phyloP scores from a whole-genome alignment of 2,888 invertebrate genomes.

The Drosophila glabriapex region DNA sequence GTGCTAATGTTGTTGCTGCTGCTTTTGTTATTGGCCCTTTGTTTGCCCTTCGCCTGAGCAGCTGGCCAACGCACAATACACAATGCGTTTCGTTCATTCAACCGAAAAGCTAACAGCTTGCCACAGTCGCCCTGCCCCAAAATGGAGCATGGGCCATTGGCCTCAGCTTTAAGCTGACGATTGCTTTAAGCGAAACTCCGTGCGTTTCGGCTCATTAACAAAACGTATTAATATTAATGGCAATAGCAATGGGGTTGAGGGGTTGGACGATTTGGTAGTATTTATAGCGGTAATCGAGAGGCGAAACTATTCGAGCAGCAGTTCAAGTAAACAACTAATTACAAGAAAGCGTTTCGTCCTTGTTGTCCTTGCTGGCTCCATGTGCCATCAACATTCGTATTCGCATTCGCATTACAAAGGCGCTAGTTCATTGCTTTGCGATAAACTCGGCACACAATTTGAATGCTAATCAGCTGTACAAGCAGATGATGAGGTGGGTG shows the following conservation, averaged over 20 bases:
- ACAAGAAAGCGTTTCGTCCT: constrained; percentile 49
- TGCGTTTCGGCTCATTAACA: constrained; percentile 61
- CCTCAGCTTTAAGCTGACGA: constrained; percentile 29
- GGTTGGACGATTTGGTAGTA: constrained; percentile 53
- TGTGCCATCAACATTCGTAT: constrained; percentile 5
- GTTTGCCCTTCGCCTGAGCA: constrained; percentile 53
- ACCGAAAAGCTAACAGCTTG: constrained; percentile 68
- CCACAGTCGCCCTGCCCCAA: constrained; percentile 29
- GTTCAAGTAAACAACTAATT: constrained; percentile 78
- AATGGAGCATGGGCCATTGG: constrained; percentile 62
- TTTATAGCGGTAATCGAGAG: constrained; percentile 56
- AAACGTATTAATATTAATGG: constrained; percentile 56
- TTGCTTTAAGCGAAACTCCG: constrained; percentile 12
- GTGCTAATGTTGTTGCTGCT: constrained; percentile 8
- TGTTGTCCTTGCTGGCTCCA: constrained; percentile 29
- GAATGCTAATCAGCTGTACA: constrained; percentile 73
- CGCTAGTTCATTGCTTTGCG: constrained; percentile 80
- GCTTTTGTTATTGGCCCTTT: constrained; percentile 66
- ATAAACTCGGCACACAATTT: constrained; percentile 80
- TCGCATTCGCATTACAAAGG: constrained; percentile 62
- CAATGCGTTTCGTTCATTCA: constrained; percentile 73
- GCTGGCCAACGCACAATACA: constrained; percentile 9
- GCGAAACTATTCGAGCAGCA: constrained; percentile 45
- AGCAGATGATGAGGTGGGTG: neutral
- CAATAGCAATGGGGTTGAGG: constrained; percentile 21